Base-by-base conservation (phyloP, 2,113 vertebrate genomes). In the Catharus bicknelli region DNA sequence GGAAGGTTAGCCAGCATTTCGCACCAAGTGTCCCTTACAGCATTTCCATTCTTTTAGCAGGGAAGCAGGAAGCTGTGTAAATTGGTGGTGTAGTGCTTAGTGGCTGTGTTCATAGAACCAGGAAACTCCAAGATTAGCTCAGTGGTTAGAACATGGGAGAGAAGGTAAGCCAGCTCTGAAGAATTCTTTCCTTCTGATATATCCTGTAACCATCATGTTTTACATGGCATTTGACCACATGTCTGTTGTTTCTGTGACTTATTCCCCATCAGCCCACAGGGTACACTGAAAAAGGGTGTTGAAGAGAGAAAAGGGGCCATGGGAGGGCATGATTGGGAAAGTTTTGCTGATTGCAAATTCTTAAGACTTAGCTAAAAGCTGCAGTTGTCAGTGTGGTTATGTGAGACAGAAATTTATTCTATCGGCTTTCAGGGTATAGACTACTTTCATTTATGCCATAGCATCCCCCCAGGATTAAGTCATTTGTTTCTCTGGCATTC, bases 401-500 rank as follows among this genome's bases (percentile, higher is more conserved):
- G 81, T 86, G 90, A 87, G 94, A 45, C 91, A 92, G 85, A 93
- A 95, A 94, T 94, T 51, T 84, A 85, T 93, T 86, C 92, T 86
- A 61, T 73, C 6, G 16, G 85, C 53, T 88, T 95, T 97, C 77
- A 95, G 95, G 88, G 63, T 90, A 83, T 70, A 93, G 83, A 81
- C 79, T 72, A 68, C 88, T 94, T 96, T 94, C 90, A 83, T 95
- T 94, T 94, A 62, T 14, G 11, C 83, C 62, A 74, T 42, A 85
- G 81, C 63, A 86, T 61, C 78, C 67, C 95, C 77, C 82, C 63
- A 94, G 88, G 91, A 92, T 97, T 96, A 94, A 95, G 76, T 96
- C 82, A 96, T 94, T 96, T 96, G 83, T 95, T 93, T 88, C 95
- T 92, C 81, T 93, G 80, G 90, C 82, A 50, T 97, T 90, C 61